Evolutionary conservation across 2,888 invertebrate genomes (phyloP), one percentile per base, ranked within the genome.

Genomic region (Erebia ligea): DNA sequence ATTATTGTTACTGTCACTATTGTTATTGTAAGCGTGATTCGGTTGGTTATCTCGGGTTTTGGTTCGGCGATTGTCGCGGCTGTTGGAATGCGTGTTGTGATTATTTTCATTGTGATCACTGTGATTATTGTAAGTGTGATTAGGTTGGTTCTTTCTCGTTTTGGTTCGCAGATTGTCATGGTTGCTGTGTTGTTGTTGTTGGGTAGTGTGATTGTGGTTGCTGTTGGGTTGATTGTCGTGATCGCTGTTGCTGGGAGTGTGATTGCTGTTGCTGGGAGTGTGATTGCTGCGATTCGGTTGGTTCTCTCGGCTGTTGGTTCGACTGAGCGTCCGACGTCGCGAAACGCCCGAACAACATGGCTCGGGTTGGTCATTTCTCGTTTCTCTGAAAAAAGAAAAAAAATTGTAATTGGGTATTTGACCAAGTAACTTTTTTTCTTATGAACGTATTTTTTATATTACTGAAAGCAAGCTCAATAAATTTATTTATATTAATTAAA

Each of bases 311-410:
- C 63, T 67, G 50, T 52, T 57, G 52, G 56, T 48, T 48, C 52
- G 67, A 13, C 42, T 67, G 13, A 63, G 25, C 2, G 19, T 9
- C 34, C 61, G 17, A 15, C 40, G 11, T 40, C 34, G 57, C 3
- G 67, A 42, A 17, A 52, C 8, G 11, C 57, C 70, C 11, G 70
- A 71, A 63, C 63, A 52, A 11, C 67, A 62, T 9, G 67, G 73
- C 58, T 48, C 67, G 21, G 54, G 64, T 48, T 19, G 58, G 13
- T 54, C 56, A 17, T 48, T 66, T 34, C 21, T 68, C 1, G 75
- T n/a, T 66, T 75, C 76, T 17, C 77, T 77, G 65, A 10, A 59
- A 58, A 73, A 65, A 65, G 15, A 15, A 65, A 54, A 6, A n/a
- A n/a, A 1, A 3, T 10, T 6, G 13, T 48, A 48, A n/a, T 34